Conservation (phyloP, 1,140 invertebrate genomes). For the Halictus rubicundus region DNA sequence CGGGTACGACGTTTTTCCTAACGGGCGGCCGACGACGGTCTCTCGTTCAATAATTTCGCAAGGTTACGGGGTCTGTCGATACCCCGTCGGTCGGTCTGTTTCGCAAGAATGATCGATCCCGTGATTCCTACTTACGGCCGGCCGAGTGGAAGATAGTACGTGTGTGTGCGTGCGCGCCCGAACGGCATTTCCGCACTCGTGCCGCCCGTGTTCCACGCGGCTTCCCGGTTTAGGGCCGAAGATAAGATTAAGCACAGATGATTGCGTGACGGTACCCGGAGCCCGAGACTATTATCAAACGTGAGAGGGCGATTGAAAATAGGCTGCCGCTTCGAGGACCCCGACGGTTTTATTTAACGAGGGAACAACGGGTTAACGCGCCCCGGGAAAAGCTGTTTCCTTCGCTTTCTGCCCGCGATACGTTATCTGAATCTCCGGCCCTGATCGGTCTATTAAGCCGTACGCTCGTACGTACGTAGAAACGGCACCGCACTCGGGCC, state of each 20-base stretch:
- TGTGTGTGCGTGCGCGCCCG: background rate
- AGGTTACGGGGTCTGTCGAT: conserved; percentile 53
- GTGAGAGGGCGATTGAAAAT: background rate
- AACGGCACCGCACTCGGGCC: no score
- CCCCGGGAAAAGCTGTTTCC: no score
- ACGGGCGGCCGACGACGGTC: background rate
- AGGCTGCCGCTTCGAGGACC: background rate
- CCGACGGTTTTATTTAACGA: background rate
- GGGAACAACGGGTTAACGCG: no score
- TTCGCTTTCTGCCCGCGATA: no score
- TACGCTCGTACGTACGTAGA: no score
- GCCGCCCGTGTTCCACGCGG: background rate
- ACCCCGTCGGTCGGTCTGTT: conserved; percentile 16
- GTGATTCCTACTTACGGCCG: conserved; percentile 17
- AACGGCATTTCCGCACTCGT: background rate
- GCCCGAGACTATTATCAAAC: conserved; percentile 1
- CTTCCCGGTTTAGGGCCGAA: background rate
- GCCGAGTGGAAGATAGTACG: conserved; percentile 12
- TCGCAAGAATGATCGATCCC: conserved; percentile 53
- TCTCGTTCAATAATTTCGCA: conserved; percentile 61
- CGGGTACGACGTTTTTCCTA: no score
- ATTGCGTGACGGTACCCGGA: conserved; percentile 3
- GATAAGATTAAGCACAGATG: conserved; percentile 36
- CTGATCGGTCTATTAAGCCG: no score
- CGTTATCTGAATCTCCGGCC: no score